These are phyloP conservation scores for Darevskia mixta DNA, from an alignment of 2,797 vertebrate genomes.

Conservation along the genomic window DNA sequence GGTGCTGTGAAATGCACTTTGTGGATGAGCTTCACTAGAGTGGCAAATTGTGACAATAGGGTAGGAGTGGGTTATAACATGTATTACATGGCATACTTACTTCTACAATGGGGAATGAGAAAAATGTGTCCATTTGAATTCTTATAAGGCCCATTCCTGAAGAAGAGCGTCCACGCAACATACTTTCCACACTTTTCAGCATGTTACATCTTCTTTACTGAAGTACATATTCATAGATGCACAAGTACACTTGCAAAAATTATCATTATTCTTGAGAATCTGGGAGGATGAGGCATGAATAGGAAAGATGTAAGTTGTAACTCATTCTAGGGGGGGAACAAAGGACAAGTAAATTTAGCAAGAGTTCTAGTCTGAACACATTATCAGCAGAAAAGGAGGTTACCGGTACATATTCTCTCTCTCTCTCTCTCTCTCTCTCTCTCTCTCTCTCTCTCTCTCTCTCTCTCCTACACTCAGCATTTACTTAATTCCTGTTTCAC, in stretches of 20 bases:
- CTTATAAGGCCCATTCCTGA: background rate
- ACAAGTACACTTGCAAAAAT: background rate
- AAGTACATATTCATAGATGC: background rate
- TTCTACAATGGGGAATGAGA: too few relatives aligned
- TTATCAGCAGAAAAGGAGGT: conserved; percentile 4
- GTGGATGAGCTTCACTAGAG: too few relatives aligned
- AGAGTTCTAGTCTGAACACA: too few relatives aligned
- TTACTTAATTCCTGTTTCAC: conserved; percentile 49
- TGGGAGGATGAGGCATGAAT: background rate
- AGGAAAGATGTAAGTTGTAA: background rate
- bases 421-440: too few relatives aligned
- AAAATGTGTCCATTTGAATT: too few relatives aligned
- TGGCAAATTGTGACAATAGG: too few relatives aligned
- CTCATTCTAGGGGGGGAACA: background rate
- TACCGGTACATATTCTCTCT: conserved; percentile 9
- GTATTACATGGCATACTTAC: too few relatives aligned
- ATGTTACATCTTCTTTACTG: background rate
- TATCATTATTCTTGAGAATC: background rate
- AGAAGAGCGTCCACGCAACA: background rate
- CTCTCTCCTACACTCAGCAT: conserved; percentile 31
- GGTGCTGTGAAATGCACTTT: too few relatives aligned
- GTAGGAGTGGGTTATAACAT: too few relatives aligned
- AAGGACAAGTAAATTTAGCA: background rate
- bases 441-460: conserved; percentile 45
- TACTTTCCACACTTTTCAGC: background rate